Evolutionary conservation across 1,140 invertebrate species (phyloP), one percentile per base, ranked within the genome.

Genomic region (Macrobrachium rosenbergii): DNA sequence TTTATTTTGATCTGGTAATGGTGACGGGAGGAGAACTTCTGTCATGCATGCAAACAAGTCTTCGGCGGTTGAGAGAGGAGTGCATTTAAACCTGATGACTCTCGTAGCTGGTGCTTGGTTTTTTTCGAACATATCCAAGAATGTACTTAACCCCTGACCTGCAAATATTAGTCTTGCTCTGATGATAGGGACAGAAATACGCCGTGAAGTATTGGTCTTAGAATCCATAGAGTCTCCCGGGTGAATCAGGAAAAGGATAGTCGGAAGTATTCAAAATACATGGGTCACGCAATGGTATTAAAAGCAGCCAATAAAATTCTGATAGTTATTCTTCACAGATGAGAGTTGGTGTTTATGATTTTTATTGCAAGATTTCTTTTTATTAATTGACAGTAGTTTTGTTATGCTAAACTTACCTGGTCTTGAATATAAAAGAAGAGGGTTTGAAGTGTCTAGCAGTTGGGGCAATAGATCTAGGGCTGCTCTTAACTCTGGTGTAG

Each of bases 71-170:
- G 83, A 82, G 52, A 83, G 75, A 7, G 83, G 81, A 3, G 84
- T 89, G 58, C 88, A 89, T 19, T 72, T 77, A 75, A 87, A 89
- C 5, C 88, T 80, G 21, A 89, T 87, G 37, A 89, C 72, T 28
- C 60, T 67, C 11, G 85, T 78, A 1, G 83, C 88, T 7, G 80
- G 81, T 17, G 81, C 83, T n/a, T 72, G 63, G 52, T 83, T 77
- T 11, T 78, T 79, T 69, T 83, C 81, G 45, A 89, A 87, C 16
- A 89, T 82, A 64, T 89, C 84, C 62, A 86, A 77, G 72, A 89
- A 89, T 28, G 88, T 89, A 43, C 81, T 87, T 63, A 89, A 79
- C 12, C 88, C 88, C 28, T 89, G 37, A n/a, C 88, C 88, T 89
- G 77, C 16, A 43, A 67, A 19, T 28, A 60, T 43, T 19, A 59